phyloP scores from a whole-genome alignment of 2,888 invertebrate genomes.

The Hydrotaea diabolus region DNA sequence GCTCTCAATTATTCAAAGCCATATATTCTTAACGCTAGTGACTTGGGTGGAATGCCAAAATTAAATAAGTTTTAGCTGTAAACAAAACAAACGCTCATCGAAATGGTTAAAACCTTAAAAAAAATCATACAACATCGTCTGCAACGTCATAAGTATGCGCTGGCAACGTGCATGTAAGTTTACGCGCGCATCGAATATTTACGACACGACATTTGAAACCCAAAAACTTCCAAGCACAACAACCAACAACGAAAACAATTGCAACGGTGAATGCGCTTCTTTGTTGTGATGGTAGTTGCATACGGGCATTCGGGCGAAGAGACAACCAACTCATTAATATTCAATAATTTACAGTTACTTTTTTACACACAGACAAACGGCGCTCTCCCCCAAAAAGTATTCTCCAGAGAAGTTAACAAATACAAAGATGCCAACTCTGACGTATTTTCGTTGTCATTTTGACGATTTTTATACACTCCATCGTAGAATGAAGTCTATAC shows the following conservation, averaged over 20 bases:
- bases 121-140: not conserved
- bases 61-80: not conserved
- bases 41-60: not conserved
- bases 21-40: too few species aligned
- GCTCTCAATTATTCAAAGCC: too few species aligned
- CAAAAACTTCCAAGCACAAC: not conserved
- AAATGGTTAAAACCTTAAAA: not conserved
- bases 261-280: not conserved
- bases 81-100: not conserved
- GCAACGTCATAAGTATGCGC: conserved; percentile 12
- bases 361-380: not conserved
- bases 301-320: not conserved
- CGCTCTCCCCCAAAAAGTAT: not conserved
- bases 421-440: too few species aligned
- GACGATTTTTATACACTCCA: too few species aligned
- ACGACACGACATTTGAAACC: conserved; percentile 9
- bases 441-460: too few species aligned
- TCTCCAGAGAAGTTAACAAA: too few species aligned
- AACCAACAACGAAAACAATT: not conserved
- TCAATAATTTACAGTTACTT: conserved; percentile 56
- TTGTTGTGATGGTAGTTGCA: not conserved
- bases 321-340: conserved; percentile 47
- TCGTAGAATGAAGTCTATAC: too few species aligned
- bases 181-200: conserved; percentile 21
- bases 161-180: not conserved